Conservation (phyloP, 2,113 vertebrate genomes). For the Limanda limanda region DNA sequence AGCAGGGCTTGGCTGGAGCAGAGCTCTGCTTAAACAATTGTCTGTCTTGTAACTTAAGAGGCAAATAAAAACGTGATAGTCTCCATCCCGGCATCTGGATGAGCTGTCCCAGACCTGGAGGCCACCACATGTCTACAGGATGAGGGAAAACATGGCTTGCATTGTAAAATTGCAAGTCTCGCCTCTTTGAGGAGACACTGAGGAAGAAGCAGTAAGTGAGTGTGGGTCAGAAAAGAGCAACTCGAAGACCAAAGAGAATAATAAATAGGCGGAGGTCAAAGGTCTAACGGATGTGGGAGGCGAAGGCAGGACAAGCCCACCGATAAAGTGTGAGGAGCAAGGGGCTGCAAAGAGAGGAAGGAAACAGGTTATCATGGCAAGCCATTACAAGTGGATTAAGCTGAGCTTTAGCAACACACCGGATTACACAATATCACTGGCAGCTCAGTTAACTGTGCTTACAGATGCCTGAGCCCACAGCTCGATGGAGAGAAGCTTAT, state of each 20-base stretch:
- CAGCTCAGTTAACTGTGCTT: conserved; percentile 33
- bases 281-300: conserved; percentile 20
- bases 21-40: conserved; percentile 70
- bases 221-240: conserved; percentile 14
- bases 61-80: conserved; percentile 57
- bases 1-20: conserved; percentile 42
- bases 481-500: conserved; percentile 14
- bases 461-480: conserved; percentile 25
- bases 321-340: conserved; percentile 18
- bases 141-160: conserved; percentile 5
- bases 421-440: conserved; percentile 58
- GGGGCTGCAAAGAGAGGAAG: conserved; percentile 21
- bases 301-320: not conserved
- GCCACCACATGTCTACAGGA: conserved; percentile 43
- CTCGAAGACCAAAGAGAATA: conserved; percentile 33
- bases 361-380: conserved; percentile 50
- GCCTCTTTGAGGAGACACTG: conserved; percentile 11
- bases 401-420: conserved; percentile 49
- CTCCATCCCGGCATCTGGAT: conserved; percentile 45
- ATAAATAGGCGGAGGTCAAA: conserved; percentile 42
- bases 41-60: conserved; percentile 71
- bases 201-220: conserved; percentile 11
- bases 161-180: conserved; percentile 37
- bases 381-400: conserved; percentile 57
- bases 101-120: conserved; percentile 37